Evolutionary conservation across 2,797 vertebrate species (phyloP), one percentile per base, ranked within the genome.

Genomic region (Eospalax fontanierii): DNA sequence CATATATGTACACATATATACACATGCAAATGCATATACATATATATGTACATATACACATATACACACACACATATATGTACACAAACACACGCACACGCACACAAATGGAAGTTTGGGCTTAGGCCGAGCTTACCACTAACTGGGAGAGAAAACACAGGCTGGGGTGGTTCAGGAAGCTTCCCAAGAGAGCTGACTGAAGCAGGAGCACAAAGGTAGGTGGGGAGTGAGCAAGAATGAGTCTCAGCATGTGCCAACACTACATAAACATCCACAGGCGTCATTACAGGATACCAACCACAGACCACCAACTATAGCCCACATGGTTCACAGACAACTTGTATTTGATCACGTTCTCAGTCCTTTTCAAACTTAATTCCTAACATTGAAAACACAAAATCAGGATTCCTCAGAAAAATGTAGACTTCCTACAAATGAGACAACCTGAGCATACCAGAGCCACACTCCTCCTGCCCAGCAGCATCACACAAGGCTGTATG

Each of bases 251-350:
- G 0, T 22, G 7, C 70, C 2, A 28, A 2, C 1, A 33, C 59
- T 9, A 24, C 38, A 1, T 16, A 30, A 26, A 28, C n/a, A 24
- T 24, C 2, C 0, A 63, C 12, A 61, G 6, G 63, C 63, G 0
- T 38, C 28, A 7, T 21, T 43, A 8, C 1, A 85, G 82, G 12
- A 1, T 10, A 0, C 28, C 16, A 66, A 35, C 16, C 28, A 66
- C 33, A 26, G 9, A 0, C 63, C 9, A 40, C 46, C 50, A 21
- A 33, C 59, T 12, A 4, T 33, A 80, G 70, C 40, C 63, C 11
- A 0, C 12, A 0, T 14, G 71, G 7, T 30, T 75, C 28, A 63
- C 30, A 4, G 59, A 43, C 50, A 22, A 76, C 5, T 65, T 65
- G 6, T 28, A 24, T 65, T 76, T 35, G 21, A 66, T 50, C 59